Percentiles rank a stretch among this genome's conserved stretches.
Evolutionary conservation across 2,113 vertebrate species (phyloP).

Genomic region (Pagrus major): DNA sequence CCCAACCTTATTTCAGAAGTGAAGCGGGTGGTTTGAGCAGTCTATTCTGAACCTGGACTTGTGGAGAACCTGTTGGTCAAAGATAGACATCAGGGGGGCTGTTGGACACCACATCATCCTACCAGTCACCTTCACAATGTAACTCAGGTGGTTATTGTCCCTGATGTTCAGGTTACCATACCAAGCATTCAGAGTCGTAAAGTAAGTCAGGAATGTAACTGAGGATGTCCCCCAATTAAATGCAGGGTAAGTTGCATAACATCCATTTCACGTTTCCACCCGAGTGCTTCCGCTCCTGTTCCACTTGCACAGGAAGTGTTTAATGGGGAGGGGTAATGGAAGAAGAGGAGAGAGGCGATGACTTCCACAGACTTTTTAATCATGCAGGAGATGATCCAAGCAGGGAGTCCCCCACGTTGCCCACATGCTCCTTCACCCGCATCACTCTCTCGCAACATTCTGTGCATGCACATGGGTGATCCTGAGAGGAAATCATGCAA

Average conservation of each 20-base stretch:
- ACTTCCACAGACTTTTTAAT: conserved; percentile 46
- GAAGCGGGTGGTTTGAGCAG: too few species aligned
- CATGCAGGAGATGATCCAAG: conserved; percentile 53
- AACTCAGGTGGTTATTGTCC: too few species aligned
- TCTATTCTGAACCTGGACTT: too few species aligned
- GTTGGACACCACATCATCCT: too few species aligned
- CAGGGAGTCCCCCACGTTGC: conserved; percentile 40
- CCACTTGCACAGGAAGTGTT: conserved; percentile 30
- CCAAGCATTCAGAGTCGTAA: too few species aligned
- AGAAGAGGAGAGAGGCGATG: conserved; percentile 26
- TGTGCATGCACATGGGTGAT: neutral
- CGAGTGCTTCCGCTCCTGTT: conserved; percentile 13
- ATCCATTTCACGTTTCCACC: conserved; percentile 48
- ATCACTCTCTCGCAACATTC: neutral
- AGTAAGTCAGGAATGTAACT: too few species aligned
- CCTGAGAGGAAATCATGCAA: neutral
- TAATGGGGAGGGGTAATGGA: conserved; percentile 26
- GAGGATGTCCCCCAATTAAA: conserved; percentile 17
- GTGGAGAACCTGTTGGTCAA: too few species aligned
- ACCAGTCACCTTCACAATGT: too few species aligned
- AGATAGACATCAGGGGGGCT: too few species aligned
- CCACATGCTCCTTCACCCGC: neutral
- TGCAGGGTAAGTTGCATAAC: conserved; percentile 42
- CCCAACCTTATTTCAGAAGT: too few species aligned
- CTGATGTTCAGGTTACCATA: too few species aligned